Evolutionary conservation across 2,888 invertebrate species (phyloP).

Genomic region (Gymnosoma rotundatum): DNA sequence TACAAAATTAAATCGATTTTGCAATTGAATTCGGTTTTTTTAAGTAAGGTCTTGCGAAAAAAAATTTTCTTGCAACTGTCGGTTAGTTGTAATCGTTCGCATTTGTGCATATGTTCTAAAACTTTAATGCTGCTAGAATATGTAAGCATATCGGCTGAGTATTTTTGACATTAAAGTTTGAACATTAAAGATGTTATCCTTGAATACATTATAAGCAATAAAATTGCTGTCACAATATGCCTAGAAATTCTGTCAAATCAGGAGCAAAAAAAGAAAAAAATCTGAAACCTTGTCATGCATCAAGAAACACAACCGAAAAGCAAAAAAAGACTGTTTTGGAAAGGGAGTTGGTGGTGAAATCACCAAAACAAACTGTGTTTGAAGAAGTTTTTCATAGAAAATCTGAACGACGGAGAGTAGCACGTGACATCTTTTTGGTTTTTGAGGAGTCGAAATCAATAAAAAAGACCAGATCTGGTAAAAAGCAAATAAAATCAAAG

Average conservation of each 20-base stretch:
- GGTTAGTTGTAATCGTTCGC: background rate
- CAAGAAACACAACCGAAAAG: conserved; percentile 70
- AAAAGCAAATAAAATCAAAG: conserved; percentile 76
- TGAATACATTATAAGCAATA: conserved; percentile 50
- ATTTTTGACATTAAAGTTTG: background rate
- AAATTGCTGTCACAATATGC: conserved; percentile 63
- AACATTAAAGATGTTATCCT: conserved; percentile 45
- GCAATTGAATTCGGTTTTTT: conserved; percentile 72
- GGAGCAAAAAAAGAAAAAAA: conserved; percentile 57
- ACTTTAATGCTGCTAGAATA: background rate
- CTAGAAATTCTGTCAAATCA: conserved; percentile 61
- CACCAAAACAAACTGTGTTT: conserved; percentile 65
- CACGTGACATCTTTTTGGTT: conserved; percentile 81
- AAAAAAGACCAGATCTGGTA: conserved; percentile 74
- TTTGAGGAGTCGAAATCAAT: conserved; percentile 79
- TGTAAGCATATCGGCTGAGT: background rate
- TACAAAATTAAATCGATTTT: conserved; percentile 81
- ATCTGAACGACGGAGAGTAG: conserved; percentile 81
- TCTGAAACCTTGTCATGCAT: conserved; percentile 37
- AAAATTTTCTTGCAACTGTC: background rate
- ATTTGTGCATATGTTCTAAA: background rate
- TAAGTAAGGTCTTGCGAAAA: conserved; percentile 69
- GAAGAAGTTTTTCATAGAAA: conserved; percentile 77
- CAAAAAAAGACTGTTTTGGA: conserved; percentile 40
- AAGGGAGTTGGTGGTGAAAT: conserved; percentile 71